Base-by-base conservation (phyloP, 2,113 vertebrate genomes). In the Hylia prasina region DNA sequence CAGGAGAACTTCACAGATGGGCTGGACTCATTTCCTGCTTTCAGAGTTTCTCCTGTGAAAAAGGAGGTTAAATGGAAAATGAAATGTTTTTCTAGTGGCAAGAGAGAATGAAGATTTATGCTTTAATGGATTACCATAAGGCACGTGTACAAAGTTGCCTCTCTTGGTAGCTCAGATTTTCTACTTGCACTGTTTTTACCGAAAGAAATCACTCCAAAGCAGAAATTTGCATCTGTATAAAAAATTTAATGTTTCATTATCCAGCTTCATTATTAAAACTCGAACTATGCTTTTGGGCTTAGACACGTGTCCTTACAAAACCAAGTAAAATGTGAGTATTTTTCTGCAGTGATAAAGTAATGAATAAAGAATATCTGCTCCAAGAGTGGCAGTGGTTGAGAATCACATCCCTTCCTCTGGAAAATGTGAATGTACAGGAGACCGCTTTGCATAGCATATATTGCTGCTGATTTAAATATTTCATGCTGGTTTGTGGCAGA, bases 391-490 rank as follows among this genome's bases (percentile, higher is more conserved):
- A 65, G 2, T 73, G 42, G 18, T 22, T 77, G 54, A 56, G 27
- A 64, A 86, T 23, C 35, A 89, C 51, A 42, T 75, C 31, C 22
- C 25, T 86, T 87, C 84, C 56, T 90, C 47, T 72, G 60, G 39
- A 72, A 83, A 69, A 57, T 42, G 33, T 53, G 31, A 60, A 48
- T 35, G 13, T 50, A 35, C 15, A 86, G 47, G 42, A 83, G 44
- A 86, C 51, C 64, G 53, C 23, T 94, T 88, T 68, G 25, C 60
- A 57, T n/a, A 56, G 18, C 21, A 9, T 45, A 30, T 60, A 6
- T 44, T 66, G 48, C 54, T 95, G 20, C 79, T 75, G 24, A 68
- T 88, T 70, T 77, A 77, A 82, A n/a, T 88, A 88, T 68, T 84
- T 81, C 14, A 8, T 64, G n/a, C 31, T 68, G 48, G 19, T 42